Percentiles rank a stretch among this genome's conserved stretches.
These are phyloP conservation scores for Uropsilus gracilis DNA, from an alignment of 2,113 vertebrate genomes.

Conservation along the genomic window DNA sequence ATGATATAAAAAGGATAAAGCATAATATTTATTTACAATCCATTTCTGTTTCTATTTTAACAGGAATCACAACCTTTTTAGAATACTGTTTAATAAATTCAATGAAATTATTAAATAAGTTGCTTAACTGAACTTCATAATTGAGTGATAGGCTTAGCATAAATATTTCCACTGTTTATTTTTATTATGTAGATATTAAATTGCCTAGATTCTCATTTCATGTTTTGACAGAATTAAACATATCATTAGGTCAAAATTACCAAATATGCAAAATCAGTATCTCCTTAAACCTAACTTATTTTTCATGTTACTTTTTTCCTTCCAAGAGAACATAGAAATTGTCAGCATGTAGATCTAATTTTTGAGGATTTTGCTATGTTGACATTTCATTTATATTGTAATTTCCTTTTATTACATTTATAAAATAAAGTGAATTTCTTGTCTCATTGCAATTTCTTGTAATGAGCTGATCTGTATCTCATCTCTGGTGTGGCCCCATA, in stretches of 20 bases:
- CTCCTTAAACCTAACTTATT: conserved; percentile 37
- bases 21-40: conserved; percentile 2
- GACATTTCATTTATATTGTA: background rate
- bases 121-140: background rate
- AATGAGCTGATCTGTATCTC: conserved; percentile 40
- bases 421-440: conserved; percentile 61
- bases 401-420: conserved; percentile 2
- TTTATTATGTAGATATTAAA: background rate
- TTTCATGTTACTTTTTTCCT: conserved; percentile 7
- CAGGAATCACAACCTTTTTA: background rate
- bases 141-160: background rate
- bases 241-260: background rate
- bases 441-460: conserved; percentile 62
- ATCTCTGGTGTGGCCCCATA: conserved; percentile 44
- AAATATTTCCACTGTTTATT: conserved; percentile 22
- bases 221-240: background rate
- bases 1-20: background rate
- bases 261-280: background rate
- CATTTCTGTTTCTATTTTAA: background rate
- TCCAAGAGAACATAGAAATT: background rate
- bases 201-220: background rate
- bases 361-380: background rate
- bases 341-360: background rate
- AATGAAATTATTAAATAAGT: background rate
- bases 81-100: conserved; percentile 2